A percentile compares a stretch with the other conserved stretches of the same genome.
These are phyloP conservation scores for Tupaia tana DNA, from an alignment of 2,113 vertebrate species.

Conservation along the genomic window DNA sequence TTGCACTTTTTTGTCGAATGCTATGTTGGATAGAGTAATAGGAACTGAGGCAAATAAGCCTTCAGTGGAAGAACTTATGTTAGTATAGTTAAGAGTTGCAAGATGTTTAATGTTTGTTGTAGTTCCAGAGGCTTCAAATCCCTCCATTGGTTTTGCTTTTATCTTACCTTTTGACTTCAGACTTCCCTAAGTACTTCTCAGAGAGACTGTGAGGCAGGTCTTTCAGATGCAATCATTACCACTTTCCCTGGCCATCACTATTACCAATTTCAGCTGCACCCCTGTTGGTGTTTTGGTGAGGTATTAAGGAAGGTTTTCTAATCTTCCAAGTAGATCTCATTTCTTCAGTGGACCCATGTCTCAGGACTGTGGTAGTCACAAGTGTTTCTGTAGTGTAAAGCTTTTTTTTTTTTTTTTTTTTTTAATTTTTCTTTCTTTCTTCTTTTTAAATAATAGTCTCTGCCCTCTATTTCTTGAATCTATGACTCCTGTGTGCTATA, in stretches of 20 bases:
- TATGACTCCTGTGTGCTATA: neutral
- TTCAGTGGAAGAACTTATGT: neutral
- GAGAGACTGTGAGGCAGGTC: neutral
- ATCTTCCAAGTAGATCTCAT: neutral
- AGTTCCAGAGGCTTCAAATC: neutral
- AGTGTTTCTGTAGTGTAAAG: neutral
- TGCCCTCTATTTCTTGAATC: neutral
- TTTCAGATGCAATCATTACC: neutral
- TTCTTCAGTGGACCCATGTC: neutral
- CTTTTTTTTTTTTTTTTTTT: neutral
- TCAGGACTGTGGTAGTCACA: neutral
- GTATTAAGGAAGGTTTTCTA: neutral
- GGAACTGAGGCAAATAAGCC: neutral
- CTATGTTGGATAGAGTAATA: neutral
- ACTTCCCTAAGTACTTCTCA: neutral
- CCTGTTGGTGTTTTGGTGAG: neutral
- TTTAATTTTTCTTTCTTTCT: too few relatives aligned
- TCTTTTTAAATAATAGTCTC: too few relatives aligned
- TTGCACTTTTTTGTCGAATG: neutral
- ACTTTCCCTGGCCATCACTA: too few relatives aligned
- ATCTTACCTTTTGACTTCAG: neutral
- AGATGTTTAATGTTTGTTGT: neutral
- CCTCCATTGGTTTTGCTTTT: neutral
- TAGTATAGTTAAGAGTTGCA: neutral
- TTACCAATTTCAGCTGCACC: neutral